Percentiles rank a stretch among this genome's conserved stretches.
Conservation (phyloP, 2,797 vertebrate genomes). For the Scyliorhinus canicula region DNA sequence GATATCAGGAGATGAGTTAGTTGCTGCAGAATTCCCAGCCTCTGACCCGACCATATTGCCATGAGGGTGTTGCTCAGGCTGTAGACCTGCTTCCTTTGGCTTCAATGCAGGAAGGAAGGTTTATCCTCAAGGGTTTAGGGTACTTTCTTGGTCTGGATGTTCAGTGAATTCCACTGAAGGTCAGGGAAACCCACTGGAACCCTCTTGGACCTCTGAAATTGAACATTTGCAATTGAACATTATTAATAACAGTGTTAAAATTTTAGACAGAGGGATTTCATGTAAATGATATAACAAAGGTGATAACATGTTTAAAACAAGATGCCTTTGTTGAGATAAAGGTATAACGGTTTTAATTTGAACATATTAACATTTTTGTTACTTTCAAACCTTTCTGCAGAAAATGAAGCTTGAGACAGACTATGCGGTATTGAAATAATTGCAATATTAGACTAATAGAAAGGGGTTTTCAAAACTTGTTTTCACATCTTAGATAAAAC, state of each 20-base stretch:
- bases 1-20: too few species aligned
- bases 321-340: background rate
- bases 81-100: too few species aligned
- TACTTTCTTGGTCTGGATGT: background rate
- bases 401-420: background rate
- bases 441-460: too few species aligned
- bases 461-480: too few species aligned
- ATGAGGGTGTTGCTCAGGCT: too few species aligned
- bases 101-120: too few species aligned
- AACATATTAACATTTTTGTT: background rate
- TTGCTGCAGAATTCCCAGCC: too few species aligned
- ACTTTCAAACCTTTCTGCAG: background rate
- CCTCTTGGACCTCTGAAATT: background rate
- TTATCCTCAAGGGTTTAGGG: background rate
- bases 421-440: background rate
- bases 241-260: background rate
- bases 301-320: background rate
- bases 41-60: too few species aligned
- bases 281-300: too few species aligned
- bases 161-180: background rate
- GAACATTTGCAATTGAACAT: background rate
- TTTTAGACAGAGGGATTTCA: background rate
- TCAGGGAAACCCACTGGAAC: background rate
- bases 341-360: background rate
- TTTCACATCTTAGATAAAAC: conserved; percentile 5